Evolutionary conservation across 2,888 invertebrate species (phyloP), one percentile per base, ranked within the genome.

Genomic region (Carcina quercana): DNA sequence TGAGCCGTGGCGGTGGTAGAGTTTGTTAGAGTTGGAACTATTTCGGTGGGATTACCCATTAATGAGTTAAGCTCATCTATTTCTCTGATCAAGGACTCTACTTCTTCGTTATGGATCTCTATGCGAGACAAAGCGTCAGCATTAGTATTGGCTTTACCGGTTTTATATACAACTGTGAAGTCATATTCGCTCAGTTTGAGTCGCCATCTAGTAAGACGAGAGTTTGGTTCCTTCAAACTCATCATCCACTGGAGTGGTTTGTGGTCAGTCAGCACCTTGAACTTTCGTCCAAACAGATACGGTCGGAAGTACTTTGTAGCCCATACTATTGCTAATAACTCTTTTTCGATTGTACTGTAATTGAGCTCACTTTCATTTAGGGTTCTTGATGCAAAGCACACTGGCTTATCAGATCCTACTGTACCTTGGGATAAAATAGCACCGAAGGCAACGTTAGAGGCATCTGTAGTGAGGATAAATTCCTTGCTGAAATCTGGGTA

Each of bases 381-480:
- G 1, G 39, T 36, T 4, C 42, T 17, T 0, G 33, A 37, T 8
- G 35, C 32, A 17, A 28, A 47, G 0, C 42, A 40, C 5, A 45
- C 30, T 30, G 53, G 55, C 20, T 38, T 33, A 22, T 55, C 54
- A 13, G 40, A 35, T 1, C 45, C 47, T 3, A 44, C 26, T 0
- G 28, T 12, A 5, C 47, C 47, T 44, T 60, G 59, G 1, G 50
- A 51, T 12, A 60, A 25, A 3, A 62, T 38, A 2, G 54, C 50
- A 1, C 44, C 43, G 7, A 61, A 25, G 1, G 55, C 53, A 8
- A 40, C 36, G 19, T 56, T 51, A 6, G 47, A 48, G 0, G 61
- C 58, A 24, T 64, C 63, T 1, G 50, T 42, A 2, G 46, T 47
- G 1, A 56, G 20, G 3, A 43, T 29, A 24, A 57, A 49, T 2